Evolutionary conservation across 2,113 vertebrate species (phyloP).

Genomic region (Scomber colias): DNA sequence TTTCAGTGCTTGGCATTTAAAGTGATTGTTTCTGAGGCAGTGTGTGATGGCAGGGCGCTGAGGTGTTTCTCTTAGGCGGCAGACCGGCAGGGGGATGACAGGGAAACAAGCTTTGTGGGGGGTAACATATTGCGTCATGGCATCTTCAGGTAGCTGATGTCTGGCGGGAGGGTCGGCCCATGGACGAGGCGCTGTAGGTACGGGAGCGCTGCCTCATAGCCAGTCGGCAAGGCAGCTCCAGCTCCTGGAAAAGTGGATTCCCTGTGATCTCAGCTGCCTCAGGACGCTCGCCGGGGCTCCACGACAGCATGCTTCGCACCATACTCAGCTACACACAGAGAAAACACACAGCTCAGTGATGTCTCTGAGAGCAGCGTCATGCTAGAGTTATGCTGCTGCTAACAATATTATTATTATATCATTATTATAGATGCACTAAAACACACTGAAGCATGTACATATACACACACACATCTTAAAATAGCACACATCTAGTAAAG

Average conservation of each 20-base stretch:
- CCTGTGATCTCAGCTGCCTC: slow-evolving; percentile 94
- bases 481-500: neutral
- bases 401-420: neutral
- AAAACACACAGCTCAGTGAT: neutral
- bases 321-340: slow-evolving; percentile 87
- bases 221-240: slow-evolving; percentile 90
- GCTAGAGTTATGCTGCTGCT: neutral
- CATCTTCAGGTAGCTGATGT: slow-evolving; percentile 82
- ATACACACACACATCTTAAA: neutral
- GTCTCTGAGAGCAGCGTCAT: no score
- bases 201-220: slow-evolving; percentile 93
- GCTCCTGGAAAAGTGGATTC: slow-evolving; percentile 91
- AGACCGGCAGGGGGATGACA: neutral
- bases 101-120: neutral
- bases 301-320: slow-evolving; percentile 96
- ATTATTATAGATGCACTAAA: neutral
- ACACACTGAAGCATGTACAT: neutral
- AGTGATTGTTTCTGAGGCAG: slow-evolving; percentile 32
- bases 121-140: slow-evolving; percentile 3
- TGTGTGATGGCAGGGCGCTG: slow-evolving; percentile 33
- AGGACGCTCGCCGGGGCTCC: slow-evolving; percentile 89
- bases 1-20: neutral
- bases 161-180: slow-evolving; percentile 89
- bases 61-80: slow-evolving; percentile 31
- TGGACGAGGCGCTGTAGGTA: slow-evolving; percentile 93